A percentile compares a stretch with the other conserved stretches of the same genome.
phyloP scores from a whole-genome alignment of 2,888 invertebrate species.

The Macroteleia sp. region DNA sequence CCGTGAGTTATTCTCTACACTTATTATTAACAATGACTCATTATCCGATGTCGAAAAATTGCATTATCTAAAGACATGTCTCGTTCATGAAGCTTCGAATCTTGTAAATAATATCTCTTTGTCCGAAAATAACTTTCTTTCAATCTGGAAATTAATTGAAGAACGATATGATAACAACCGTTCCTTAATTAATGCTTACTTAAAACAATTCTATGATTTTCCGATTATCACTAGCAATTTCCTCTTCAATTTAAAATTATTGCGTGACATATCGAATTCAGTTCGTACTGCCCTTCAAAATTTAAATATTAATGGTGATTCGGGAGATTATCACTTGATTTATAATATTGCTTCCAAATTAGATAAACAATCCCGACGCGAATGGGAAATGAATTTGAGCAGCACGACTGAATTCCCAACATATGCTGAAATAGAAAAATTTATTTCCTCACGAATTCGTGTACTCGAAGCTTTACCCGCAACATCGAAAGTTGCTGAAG shows the following conservation, averaged over 20 bases:
- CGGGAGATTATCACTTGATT: conserved; percentile 12
- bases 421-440: conserved; percentile 5
- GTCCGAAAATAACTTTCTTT: neutral
- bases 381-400: conserved; percentile 12
- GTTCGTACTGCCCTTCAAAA: conserved; percentile 4
- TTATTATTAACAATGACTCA: no score
- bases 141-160: neutral
- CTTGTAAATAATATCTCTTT: neutral
- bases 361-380: conserved; percentile 3
- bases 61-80: no score
- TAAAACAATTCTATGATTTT: neutral
- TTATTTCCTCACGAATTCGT: conserved; percentile 1
- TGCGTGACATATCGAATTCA: neutral
- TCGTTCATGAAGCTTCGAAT: conserved; percentile 1
- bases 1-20: no score
- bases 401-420: neutral
- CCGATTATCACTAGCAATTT: neutral
- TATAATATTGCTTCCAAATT: conserved; percentile 11
- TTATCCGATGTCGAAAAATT: no score
- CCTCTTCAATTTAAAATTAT: conserved; percentile 8
- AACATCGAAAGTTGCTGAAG: neutral
- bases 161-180: conserved; percentile 10
- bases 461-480: neutral
- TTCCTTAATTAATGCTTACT: neutral
- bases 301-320: neutral